Conservation (phyloP, 2,888 invertebrate genomes). For the Hydrotaea diabolus region DNA sequence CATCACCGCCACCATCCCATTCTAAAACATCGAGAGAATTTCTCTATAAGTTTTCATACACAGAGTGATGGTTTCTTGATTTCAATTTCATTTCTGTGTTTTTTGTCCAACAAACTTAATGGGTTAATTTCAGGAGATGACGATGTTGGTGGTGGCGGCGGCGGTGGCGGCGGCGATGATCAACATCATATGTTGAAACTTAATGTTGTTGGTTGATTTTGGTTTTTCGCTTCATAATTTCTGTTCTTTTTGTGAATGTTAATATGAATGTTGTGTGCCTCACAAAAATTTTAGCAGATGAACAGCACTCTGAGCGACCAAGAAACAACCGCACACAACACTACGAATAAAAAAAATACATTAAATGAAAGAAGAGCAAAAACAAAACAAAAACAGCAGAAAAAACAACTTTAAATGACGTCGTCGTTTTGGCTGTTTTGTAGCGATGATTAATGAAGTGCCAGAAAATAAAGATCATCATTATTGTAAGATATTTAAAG, state of each 20-base stretch:
- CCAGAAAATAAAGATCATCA: constrained; percentile 73
- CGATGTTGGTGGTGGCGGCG: neutral
- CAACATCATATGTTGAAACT: constrained; percentile 66
- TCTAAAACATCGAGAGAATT: constrained; percentile 44
- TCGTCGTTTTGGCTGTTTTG: constrained; percentile 72
- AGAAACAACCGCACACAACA: constrained; percentile 38
- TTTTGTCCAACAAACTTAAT: constrained; percentile 52
- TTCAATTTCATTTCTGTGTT: constrained; percentile 35
- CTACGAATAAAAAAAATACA: constrained; percentile 58
- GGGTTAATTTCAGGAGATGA: constrained; percentile 61
- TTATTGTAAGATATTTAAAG: constrained; percentile 67
- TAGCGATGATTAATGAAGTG: constrained; percentile 81
- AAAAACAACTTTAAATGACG: constrained; percentile 64
- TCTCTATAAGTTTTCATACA: constrained; percentile 41
- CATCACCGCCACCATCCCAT: neutral
- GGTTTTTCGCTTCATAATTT: constrained; percentile 36
- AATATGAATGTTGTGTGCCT: constrained; percentile 7
- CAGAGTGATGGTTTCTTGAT: constrained; percentile 3
- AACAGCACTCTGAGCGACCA: constrained; percentile 4
- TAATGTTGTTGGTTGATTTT: constrained; percentile 48
- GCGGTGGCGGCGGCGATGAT: constrained; percentile 39
- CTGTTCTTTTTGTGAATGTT: constrained; percentile 33
- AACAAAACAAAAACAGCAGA: constrained; percentile 7
- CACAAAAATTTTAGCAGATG: neutral
- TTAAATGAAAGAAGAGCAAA: constrained; percentile 37